Percentiles rank a stretch among this genome's conserved stretches.
phyloP scores from a whole-genome alignment of 2,797 vertebrate genomes.

The Silurus aristotelis region DNA sequence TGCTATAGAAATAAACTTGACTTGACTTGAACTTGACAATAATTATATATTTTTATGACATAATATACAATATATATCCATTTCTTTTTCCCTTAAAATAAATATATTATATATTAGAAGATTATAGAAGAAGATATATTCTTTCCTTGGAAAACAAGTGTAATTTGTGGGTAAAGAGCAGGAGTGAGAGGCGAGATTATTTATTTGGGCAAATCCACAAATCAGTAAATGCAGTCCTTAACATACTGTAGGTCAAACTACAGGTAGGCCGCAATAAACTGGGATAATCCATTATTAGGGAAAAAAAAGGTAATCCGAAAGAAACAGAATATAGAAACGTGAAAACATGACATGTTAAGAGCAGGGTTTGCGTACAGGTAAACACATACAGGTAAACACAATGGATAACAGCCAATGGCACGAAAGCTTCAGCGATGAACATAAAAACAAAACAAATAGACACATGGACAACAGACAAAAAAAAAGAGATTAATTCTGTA shows the following conservation, averaged over 20 bases:
- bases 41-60: too few relatives aligned
- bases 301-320: background rate
- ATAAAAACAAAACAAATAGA: background rate
- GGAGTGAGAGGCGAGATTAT: background rate
- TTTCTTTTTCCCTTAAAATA: too few relatives aligned
- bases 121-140: background rate
- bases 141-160: background rate
- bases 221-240: background rate
- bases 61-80: too few relatives aligned
- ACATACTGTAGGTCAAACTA: background rate
- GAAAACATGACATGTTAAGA: too few relatives aligned
- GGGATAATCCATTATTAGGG: background rate
- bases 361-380: too few relatives aligned
- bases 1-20: too few relatives aligned
- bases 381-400: background rate
- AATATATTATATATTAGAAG: background rate
- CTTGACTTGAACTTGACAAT: too few relatives aligned
- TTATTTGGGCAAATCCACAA: background rate
- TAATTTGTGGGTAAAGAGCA: background rate
- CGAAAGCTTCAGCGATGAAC: too few relatives aligned
- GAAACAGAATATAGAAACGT: too few relatives aligned
- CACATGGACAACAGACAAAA: background rate
- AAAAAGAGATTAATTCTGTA: background rate
- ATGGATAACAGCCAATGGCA: background rate
- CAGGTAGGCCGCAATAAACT: background rate